Evolutionary conservation across 2,113 vertebrate genomes (phyloP).

Genomic region (Centrocercus urophasianus): DNA sequence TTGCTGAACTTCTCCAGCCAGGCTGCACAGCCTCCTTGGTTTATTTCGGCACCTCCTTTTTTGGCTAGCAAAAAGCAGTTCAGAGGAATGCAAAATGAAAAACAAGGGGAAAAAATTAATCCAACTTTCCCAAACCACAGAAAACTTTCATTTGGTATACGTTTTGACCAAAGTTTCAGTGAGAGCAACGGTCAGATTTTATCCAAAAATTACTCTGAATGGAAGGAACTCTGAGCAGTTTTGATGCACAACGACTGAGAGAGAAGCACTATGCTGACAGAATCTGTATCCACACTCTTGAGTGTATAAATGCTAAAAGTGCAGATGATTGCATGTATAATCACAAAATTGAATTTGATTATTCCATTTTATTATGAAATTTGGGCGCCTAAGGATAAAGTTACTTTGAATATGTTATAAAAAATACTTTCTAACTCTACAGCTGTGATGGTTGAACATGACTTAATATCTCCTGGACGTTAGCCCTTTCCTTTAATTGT

Average conservation of each 20-base stretch:
- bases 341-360: background rate
- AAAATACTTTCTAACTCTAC: background rate
- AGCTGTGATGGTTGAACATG: background rate
- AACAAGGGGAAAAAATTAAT: background rate
- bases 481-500: background rate
- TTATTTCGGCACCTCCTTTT: conserved; percentile 38
- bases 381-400: background rate
- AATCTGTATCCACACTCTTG: background rate
- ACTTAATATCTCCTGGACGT: background rate
- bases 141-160: conserved; percentile 18
- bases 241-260: background rate
- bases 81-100: conserved; percentile 23
- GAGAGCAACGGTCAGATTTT: background rate
- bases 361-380: background rate
- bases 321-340: background rate
- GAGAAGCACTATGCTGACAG: background rate
- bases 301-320: background rate
- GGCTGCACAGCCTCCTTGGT: background rate
- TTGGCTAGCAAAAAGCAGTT: conserved; percentile 8
- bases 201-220: background rate
- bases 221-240: conserved; percentile 10
- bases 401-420: background rate
- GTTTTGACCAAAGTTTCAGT: conserved; percentile 10
- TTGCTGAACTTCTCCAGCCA: background rate
- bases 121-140: conserved; percentile 44